A percentile compares a stretch with the other conserved stretches of the same genome.
Conservation (phyloP, 1,140 invertebrate species). For the Heliconius hewitsoni region DNA sequence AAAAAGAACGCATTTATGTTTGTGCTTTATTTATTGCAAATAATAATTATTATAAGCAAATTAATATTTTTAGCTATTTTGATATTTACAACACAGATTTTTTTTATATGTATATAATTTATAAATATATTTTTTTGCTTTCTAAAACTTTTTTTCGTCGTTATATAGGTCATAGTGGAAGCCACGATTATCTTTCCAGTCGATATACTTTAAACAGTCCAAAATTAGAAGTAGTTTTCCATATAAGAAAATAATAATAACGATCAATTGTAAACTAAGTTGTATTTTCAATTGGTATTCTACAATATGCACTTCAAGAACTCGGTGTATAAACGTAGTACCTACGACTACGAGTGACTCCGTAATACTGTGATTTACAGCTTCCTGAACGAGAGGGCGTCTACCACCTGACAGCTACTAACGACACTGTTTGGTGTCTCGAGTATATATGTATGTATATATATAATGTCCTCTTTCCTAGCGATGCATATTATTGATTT, state of each 20-base stretch:
- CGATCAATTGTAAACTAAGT: background rate
- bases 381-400: constrained; percentile 64
- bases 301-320: constrained; percentile 37
- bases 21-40: no score
- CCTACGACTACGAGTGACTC: constrained; percentile 24
- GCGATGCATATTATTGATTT: background rate
- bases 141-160: no score
- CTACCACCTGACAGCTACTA: constrained; percentile 31
- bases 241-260: background rate
- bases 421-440: constrained; percentile 31
- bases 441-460: background rate
- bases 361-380: constrained; percentile 62
- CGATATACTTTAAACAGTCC: no score
- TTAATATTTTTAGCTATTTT: no score
- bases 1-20: constrained; percentile 16
- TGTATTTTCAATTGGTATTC: background rate
- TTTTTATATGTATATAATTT: background rate
- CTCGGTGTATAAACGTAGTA: constrained; percentile 42
- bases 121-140: background rate
- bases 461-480: background rate
- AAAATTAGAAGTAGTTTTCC: background rate
- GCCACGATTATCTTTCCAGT: no score
- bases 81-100: no score
- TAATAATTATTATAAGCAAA: no score
- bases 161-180: no score